phyloP scores from a whole-genome alignment of 2,888 invertebrate species.

The Drosophila maculinotata region DNA sequence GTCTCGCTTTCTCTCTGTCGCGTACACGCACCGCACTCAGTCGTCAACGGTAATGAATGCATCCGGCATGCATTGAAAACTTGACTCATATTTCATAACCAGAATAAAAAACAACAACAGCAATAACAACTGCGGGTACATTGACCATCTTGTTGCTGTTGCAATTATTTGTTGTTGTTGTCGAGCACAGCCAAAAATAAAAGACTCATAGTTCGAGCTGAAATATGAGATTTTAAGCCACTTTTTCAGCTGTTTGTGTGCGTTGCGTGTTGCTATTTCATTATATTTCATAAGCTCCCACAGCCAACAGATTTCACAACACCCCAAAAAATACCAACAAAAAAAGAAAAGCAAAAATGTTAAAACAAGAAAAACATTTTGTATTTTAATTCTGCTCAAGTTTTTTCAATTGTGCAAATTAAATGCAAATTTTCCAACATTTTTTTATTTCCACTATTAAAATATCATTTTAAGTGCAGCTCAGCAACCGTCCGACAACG shows the following conservation, averaged over 20 bases:
- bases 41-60: slow-evolving; percentile 82
- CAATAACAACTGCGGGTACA: slow-evolving; percentile 53
- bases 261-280: slow-evolving; percentile 38
- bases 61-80: slow-evolving; percentile 81
- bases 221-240: slow-evolving; percentile 67
- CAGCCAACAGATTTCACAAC: slow-evolving; percentile 10
- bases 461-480: slow-evolving; percentile 63
- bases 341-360: neutral
- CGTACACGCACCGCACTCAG: slow-evolving; percentile 25
- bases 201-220: slow-evolving; percentile 10
- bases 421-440: slow-evolving; percentile 50
- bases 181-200: slow-evolving; percentile 20
- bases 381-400: slow-evolving; percentile 33
- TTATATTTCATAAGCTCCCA: slow-evolving; percentile 67
- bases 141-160: slow-evolving; percentile 77
- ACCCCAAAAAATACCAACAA: slow-evolving; percentile 6
- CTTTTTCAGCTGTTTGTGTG: slow-evolving; percentile 56
- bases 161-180: slow-evolving; percentile 42
- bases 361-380: slow-evolving; percentile 1
- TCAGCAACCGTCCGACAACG: slow-evolving; percentile 51
- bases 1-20: neutral
- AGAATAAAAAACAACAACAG: slow-evolving; percentile 49
- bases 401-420: slow-evolving; percentile 54
- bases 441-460: slow-evolving; percentile 38
- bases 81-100: slow-evolving; percentile 80